phyloP scores from a whole-genome alignment of 2,888 invertebrate genomes.

The Patella caerulea region DNA sequence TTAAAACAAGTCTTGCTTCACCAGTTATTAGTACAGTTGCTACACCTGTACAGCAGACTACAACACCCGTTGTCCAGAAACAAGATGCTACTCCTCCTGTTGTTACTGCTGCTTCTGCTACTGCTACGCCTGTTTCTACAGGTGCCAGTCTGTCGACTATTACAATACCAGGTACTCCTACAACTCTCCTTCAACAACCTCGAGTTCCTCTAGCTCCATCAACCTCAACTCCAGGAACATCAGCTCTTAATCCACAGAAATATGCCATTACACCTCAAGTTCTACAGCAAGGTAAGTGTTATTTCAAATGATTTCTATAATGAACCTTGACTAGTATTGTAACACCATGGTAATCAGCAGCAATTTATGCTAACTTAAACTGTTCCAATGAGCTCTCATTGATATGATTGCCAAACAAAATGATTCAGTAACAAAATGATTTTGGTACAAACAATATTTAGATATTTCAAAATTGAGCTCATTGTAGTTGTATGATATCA shows the following conservation, averaged over 20 bases:
- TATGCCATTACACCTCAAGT: conserved; percentile 93
- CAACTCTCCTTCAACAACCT: conserved; percentile 12
- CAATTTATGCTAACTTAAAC: too few relatives aligned
- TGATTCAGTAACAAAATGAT: too few relatives aligned
- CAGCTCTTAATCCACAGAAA: conserved; percentile 71
- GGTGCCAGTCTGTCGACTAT: conserved; percentile 24
- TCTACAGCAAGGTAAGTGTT: conserved; percentile 84
- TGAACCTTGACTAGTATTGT: too few relatives aligned
- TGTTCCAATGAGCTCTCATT: too few relatives aligned
- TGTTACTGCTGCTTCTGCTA: conserved; percentile 24
- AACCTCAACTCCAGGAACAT: conserved; percentile 36
- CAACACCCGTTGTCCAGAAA: conserved; percentile 28
- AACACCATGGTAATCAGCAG: too few relatives aligned
- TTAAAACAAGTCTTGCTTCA: conserved; percentile 48
- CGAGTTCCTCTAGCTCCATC: conserved; percentile 10
- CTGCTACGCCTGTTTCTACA: conserved; percentile 27
- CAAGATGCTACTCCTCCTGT: conserved; percentile 28
- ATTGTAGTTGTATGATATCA: too few relatives aligned
- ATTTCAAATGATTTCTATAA: too few relatives aligned
- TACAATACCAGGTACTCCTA: conserved; percentile 19
- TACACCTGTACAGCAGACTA: conserved; percentile 31
- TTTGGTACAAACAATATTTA: too few relatives aligned
- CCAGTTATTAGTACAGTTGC: conserved; percentile 47
- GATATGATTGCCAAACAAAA: too few relatives aligned
- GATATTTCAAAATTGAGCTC: too few relatives aligned